Base-by-base conservation (phyloP, 2,888 invertebrate genomes). In the Conchocele bisecta region DNA sequence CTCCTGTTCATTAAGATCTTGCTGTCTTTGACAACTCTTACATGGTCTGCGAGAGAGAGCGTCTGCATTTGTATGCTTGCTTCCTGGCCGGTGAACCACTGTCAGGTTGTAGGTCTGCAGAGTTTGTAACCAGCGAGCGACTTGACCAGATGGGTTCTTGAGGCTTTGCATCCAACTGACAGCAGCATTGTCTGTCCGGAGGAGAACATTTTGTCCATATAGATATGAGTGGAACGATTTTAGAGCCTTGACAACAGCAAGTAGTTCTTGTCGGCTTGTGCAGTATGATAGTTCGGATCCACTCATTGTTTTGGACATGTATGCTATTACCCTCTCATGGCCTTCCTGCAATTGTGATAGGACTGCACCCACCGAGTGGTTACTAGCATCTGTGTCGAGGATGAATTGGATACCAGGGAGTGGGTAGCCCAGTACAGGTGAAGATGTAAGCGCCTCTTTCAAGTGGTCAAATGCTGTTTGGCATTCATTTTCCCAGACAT, bases 61-160 rank as follows among this genome's bases (percentile, higher is more conserved):
- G 39, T 66, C 61, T 13, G 61, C 66, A 46, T 66, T 64, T n/a
- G 28, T 13, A 44, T 71, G 70, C 0, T 24, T 59, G 15, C 15
- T 29, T 9, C 75, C 70, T 11, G 17, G 22, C 1, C 75, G 24
- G 39, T 75, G 66, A 1, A 42, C 31, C 6, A 71, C 56, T 6
- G 5, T 37, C 1, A 75, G 13, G 46, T 75, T 54, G 29, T 71
- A 75, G 6, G 60, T 68, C 13, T 51, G 46, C 11, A 75, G 15
- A 31, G 63, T 58, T 26, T 73, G 58, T 7, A 73, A 13, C 73
- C 67, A 67, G 4, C 58, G 24, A 24, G 67, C 66, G 26, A 66
- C 50, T 35, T 72, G 72, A 41, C 76, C 76, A 37, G 64, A 58
- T 20, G 76, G 76, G 2, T 20, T 31, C 44, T 57, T 59, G 20